Evolutionary conservation across 2,888 invertebrate genomes (phyloP), one percentile per base, ranked within the genome.

Genomic region (Odontocerum albicorne): DNA sequence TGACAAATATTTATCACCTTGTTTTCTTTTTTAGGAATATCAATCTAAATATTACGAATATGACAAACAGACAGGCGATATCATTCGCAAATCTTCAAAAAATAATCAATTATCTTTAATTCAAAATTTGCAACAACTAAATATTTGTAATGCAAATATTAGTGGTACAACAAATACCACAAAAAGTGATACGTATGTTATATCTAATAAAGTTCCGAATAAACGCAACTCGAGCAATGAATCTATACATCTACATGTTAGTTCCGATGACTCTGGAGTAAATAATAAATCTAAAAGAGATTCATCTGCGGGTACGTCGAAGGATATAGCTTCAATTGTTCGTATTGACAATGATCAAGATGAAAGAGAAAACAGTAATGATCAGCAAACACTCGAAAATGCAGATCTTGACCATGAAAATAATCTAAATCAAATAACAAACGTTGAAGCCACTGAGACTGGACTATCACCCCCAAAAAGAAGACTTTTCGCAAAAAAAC

Each of bases 1-100:
- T n/a, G n/a, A n/a, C n/a, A n/a, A n/a, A n/a, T n/a, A n/a, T n/a
- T n/a, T n/a, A n/a, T n/a, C n/a, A n/a, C n/a, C n/a, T n/a, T n/a
- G n/a, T 51, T 43, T 50, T 54, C 3, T 33, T 36, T 59, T 59
- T 60, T 62, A 59, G 49, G 51, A 59, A 46, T 36, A 43, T 21
- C 57, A 57, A 43, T 47, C 57, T 2, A 59, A 55, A 36, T 20
- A 49, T 49, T 49, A 55, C 31, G 35, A 52, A 31, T 54, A 57
- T 27, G 54, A 57, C 17, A 49, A 54, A 4, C 35, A 16, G 12
- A 50, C 49, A 6, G 42, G 47, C 8, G 38, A 40, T 12, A 46
- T 57, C 13, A 27, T 40, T 2, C 42, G 45, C 15, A 54, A 49
- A 36, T 17, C 42, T 4, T 3, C 15, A 10, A 16, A 16, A 36